Conservation (phyloP, 2,888 invertebrate genomes). For the Harpalus rufipes region DNA sequence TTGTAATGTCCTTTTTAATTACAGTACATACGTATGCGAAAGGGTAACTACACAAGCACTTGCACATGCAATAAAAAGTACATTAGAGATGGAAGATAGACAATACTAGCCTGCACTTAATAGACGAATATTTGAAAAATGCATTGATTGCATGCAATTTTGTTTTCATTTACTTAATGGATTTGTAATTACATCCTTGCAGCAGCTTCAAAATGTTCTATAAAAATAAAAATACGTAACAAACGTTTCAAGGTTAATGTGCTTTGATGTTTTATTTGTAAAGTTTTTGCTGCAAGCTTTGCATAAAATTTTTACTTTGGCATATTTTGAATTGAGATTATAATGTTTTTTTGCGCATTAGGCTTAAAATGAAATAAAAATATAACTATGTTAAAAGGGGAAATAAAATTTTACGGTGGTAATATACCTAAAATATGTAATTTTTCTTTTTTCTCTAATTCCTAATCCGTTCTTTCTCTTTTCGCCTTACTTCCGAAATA, state of each 20-base stretch:
- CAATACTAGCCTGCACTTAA: neutral
- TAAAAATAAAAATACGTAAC: constrained; percentile 6
- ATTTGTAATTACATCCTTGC: constrained; percentile 14
- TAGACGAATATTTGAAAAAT: neutral
- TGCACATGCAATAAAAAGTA: no score
- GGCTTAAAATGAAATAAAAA: neutral
- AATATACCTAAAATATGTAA: no score
- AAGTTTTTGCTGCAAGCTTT: neutral
- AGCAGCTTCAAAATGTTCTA: neutral
- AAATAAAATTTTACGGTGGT: no score
- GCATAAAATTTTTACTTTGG: neutral
- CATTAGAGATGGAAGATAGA: neutral
- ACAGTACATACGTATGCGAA: no score
- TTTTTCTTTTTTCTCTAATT: no score
- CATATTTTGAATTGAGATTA: neutral
- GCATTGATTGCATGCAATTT: constrained; percentile 15
- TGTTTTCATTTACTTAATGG: constrained; percentile 29
- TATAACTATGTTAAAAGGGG: neutral
- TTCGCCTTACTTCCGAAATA: no score
- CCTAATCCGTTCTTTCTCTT: no score
- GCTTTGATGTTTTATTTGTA: constrained; percentile 9
- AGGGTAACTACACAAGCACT: no score
- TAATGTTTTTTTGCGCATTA: neutral
- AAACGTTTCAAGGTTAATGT: constrained; percentile 22
- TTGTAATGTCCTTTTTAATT: no score